phyloP scores from a whole-genome alignment of 37 sponge, comb jelly and placozoan species.

The Oopsacas minuta region DNA sequence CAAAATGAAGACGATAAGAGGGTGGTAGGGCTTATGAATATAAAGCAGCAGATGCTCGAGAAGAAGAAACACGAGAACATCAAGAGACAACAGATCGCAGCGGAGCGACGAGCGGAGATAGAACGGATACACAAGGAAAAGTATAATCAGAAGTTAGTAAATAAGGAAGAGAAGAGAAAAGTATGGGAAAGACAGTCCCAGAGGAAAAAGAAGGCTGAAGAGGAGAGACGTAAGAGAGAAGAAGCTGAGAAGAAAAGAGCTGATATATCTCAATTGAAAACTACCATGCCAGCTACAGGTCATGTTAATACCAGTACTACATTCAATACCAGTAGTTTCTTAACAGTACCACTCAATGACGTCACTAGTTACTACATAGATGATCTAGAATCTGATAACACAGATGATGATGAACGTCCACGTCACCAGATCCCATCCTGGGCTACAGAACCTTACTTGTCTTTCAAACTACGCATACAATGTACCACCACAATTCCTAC shows the following conservation, averaged over 20 bases:
- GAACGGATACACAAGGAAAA: neutral
- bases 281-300: neutral
- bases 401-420: neutral
- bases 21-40: neutral
- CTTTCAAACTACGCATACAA: neutral
- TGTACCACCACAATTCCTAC: neutral
- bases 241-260: neutral
- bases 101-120: neutral
- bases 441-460: neutral
- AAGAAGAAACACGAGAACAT: neutral
- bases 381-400: neutral
- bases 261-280: neutral
- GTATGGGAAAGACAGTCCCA: neutral
- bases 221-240: neutral
- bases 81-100: neutral
- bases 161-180: neutral
- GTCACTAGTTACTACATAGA: slow-evolving; percentile 11
- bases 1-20: neutral
- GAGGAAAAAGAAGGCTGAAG: neutral
- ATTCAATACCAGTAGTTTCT: neutral
- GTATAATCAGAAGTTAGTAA: neutral
- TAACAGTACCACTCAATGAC: neutral
- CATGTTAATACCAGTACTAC: neutral
- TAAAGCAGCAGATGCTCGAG: neutral
- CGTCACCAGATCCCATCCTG: slow-evolving; percentile 15